Evolutionary conservation across 2,888 invertebrate genomes (phyloP), one percentile per base, ranked within the genome.

Genomic region (Nomada lathburiana): DNA sequence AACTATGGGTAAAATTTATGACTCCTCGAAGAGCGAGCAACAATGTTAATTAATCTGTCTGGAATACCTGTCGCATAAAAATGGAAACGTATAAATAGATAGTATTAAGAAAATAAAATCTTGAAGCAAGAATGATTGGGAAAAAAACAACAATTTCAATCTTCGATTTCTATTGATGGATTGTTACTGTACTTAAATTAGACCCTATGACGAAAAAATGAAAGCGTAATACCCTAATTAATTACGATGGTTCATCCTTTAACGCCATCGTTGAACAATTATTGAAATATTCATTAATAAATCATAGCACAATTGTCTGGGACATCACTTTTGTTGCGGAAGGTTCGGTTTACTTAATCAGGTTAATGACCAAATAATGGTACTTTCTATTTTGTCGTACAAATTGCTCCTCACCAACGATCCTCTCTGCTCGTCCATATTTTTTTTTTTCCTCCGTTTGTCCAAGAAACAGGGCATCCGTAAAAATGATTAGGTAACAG

Each of bases 281-380:
- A 36, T 5, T 7, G 36, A 36, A 36, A 7, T 36, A 36, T 36
- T 36, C 36, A 7, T 36, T 9, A 1, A 36, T 36, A 36, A 36
- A 36, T 36, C 5, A 7, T 36, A 36, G 36, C 36, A 36, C 7
- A 52, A n/a, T 52, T n/a, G 1, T 13, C n/a, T 5, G 52, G 52
- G 52, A 5, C 52, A 52, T 52, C n/a, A 52, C 36, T 36, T 36
- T 36, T 7, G 36, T 36, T 36, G 36, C 36, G 36, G 13, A 23
- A 18, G 50, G 16, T 52, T 55, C 18, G 47, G 59, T 53, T 63
- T 42, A 50, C 26, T 44, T 13, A 10, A 52, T 62, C 62, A 13
- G 36, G 62, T 71, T 71, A 71, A 63, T 68, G 67, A 10, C 11
- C 53, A 68, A 68, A 68, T 68, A 55, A 68, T 52, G 36, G 36